Evolutionary conservation across 2,888 invertebrate genomes (phyloP), one percentile per base, ranked within the genome.

Genomic region (Nudaria mundana): DNA sequence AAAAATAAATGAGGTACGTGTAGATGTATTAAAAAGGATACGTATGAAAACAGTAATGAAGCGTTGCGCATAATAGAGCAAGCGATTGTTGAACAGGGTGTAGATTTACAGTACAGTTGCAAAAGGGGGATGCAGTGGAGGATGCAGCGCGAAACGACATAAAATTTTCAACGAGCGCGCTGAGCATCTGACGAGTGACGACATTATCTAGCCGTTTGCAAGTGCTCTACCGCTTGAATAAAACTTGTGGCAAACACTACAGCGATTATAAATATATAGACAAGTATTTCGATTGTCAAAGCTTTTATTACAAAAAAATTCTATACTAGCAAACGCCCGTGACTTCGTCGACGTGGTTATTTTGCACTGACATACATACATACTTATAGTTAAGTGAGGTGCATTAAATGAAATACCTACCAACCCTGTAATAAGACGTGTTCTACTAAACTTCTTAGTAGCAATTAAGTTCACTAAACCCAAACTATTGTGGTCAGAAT

Each of bases 151-250:
- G 78, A 78, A 69, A 79, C 75, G 84, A 82, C 81, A 85, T 85
- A 79, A 86, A 84, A 85, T 81, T 83, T 83, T 83, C 85, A 85
- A 81, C 79, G 81, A 82, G 75, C 75, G 71, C 71, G 71, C 70
- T 66, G 78, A 79, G 81, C 77, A 81, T 81, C 81, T 76, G 79
- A 76, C 74, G 71, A 81, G 80, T 76, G 79, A 76, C 74, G 71
- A 81, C 77, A 84, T 85, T 83, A 86, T 86, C 81, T 84, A 77
- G 78, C 78, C 74, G 79, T 81, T 83, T 79, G 83, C 76, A 70
- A 81, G 78, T 77, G 75, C 80, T 77, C 66, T 66, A 67, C 59
- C 66, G 73, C 68, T 74, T 77, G 77, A 84, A 82, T 79, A 78
- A 77, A 76, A 80, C 74, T 79, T 48, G 38, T 35, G 42, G 44